These are phyloP conservation scores for Gymnosoma rotundatum DNA, from an alignment of 2,888 invertebrate genomes.

Conservation along the genomic window DNA sequence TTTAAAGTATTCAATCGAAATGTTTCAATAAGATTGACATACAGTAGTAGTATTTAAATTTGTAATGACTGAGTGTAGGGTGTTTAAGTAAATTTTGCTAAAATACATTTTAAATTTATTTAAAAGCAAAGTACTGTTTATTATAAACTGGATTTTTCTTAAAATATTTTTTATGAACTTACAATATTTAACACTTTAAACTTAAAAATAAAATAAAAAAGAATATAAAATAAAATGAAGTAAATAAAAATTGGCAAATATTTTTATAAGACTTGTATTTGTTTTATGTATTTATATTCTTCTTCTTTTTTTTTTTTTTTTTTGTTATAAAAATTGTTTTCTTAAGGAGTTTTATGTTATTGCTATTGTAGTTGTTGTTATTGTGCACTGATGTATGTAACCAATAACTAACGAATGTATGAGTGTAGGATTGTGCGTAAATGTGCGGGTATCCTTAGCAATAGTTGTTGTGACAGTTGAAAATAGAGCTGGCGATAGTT, in stretches of 20 bases:
- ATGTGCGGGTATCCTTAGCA: background rate
- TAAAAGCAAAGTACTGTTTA: too few species aligned
- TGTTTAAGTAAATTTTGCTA: too few species aligned
- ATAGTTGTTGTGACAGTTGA: background rate
- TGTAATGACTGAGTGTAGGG: too few species aligned
- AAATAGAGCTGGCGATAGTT: background rate
- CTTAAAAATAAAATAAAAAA: conserved; percentile 10
- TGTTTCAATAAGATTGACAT: too few species aligned
- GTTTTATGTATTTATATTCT: background rate
- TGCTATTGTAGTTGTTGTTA: background rate
- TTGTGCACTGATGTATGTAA: background rate
- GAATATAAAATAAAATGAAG: conserved; percentile 13
- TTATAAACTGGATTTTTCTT: too few species aligned
- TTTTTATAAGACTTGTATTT: conserved; percentile 25
- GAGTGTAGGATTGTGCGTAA: background rate
- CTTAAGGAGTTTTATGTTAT: conserved; percentile 4
- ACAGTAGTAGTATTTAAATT: too few species aligned
- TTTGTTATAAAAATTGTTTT: conserved; percentile 4
- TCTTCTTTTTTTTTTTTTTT: background rate
- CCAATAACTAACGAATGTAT: conserved; percentile 16
- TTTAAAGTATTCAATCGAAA: too few species aligned
- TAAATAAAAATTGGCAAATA: conserved; percentile 43
- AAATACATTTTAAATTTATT: too few species aligned
- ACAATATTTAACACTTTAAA: background rate
- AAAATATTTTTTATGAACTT: too few species aligned